A percentile compares a stretch with the other conserved stretches of the same genome.
Evolutionary conservation across 1,140 invertebrate species (phyloP).

Genomic region (Zaprionus nigranus): DNA sequence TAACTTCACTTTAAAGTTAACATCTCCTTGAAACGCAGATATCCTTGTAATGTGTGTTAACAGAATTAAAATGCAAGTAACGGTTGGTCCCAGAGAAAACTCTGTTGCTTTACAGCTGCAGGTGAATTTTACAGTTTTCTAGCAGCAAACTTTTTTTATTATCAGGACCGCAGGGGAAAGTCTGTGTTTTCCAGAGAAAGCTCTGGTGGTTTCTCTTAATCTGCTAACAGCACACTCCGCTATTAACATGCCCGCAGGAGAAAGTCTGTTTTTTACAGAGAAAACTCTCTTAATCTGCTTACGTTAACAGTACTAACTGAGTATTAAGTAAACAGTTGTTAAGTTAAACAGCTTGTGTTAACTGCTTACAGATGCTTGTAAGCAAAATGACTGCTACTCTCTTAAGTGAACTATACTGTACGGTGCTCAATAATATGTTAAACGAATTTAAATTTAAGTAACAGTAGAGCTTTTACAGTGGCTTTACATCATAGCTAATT

Average conservation of each 20-base stretch:
- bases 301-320: too few species aligned
- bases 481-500: background rate
- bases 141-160: background rate
- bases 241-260: too few species aligned
- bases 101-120: background rate
- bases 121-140: background rate
- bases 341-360: too few species aligned
- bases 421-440: background rate
- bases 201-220: constrained; percentile 11
- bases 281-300: too few species aligned
- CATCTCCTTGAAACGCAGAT: background rate
- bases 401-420: background rate
- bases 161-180: background rate
- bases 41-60: too few species aligned
- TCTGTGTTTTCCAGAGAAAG: background rate
- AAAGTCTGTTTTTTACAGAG: too few species aligned
- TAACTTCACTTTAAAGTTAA: background rate
- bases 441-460: background rate
- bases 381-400: background rate
- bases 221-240: constrained; percentile 4
- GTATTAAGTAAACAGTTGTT: too few species aligned
- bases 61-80: background rate
- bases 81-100: too few species aligned
- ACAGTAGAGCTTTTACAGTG: background rate
- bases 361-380: background rate